phyloP scores from a whole-genome alignment of 2,797 vertebrate species.

The Anguilla anguilla region DNA sequence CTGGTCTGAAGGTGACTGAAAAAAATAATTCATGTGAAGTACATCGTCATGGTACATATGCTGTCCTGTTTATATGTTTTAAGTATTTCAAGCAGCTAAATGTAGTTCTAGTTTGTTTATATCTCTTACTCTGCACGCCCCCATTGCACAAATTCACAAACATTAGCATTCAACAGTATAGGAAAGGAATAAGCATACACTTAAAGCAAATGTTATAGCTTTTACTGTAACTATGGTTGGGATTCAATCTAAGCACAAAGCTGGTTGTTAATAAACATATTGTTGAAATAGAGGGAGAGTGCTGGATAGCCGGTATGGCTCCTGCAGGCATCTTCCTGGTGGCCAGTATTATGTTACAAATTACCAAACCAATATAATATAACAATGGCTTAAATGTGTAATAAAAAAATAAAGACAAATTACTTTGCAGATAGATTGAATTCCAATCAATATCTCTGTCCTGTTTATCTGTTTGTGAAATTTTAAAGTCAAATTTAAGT shows the following conservation, averaged over 20 bases:
- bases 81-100: neutral
- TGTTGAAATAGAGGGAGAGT: neutral
- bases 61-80: neutral
- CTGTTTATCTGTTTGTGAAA: neutral
- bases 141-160: neutral
- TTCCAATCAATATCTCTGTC: neutral
- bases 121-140: no score
- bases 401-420: neutral
- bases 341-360: no score
- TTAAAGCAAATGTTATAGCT: neutral
- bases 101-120: no score
- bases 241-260: neutral
- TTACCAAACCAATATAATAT: neutral
- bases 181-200: neutral
- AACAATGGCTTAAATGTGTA: neutral
- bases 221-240: neutral
- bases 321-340: neutral
- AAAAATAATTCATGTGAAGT: neutral
- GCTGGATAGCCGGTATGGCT: neutral
- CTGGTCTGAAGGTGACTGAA: neutral
- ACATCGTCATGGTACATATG: no score
- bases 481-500: neutral
- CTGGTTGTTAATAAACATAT: neutral
- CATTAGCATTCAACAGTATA: neutral
- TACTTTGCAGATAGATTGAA: neutral